A percentile compares a stretch with the other conserved stretches of the same genome.
These are phyloP conservation scores for Drosophila algonquin DNA, from an alignment of 2,888 invertebrate species.

Conservation along the genomic window DNA sequence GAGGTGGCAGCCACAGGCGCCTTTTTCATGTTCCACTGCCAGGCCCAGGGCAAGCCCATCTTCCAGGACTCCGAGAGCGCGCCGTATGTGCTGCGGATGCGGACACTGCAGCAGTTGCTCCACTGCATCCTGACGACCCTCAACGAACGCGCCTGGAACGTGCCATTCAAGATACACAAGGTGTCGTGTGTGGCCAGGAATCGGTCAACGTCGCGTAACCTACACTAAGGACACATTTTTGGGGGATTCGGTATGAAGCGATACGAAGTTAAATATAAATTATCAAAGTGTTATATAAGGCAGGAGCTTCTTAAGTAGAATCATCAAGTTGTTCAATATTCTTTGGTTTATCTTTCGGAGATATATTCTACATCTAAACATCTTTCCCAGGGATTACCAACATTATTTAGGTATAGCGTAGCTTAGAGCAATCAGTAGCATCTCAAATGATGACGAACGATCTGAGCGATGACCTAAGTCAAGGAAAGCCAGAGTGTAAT, in stretches of 20 bases:
- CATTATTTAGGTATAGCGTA: too few species aligned
- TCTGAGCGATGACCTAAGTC: background rate
- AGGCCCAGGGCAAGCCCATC: slow-evolving; percentile 86
- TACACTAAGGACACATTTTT: background rate
- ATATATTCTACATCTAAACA: too few species aligned
- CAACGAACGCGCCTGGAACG: slow-evolving; percentile 85
- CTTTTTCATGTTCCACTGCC: slow-evolving; percentile 88
- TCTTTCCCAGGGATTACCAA: too few species aligned
- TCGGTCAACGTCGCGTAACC: background rate
- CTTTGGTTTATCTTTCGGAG: too few species aligned
- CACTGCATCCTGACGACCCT: slow-evolving; percentile 87
- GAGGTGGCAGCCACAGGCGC: slow-evolving; percentile 84
- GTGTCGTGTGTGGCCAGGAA: slow-evolving; percentile 47
- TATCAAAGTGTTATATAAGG: background rate
- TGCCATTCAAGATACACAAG: slow-evolving; percentile 85
- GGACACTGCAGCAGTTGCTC: slow-evolving; percentile 86
- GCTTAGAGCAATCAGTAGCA: too few species aligned
- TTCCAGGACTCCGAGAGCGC: slow-evolving; percentile 86
- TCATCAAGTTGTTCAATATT: background rate
- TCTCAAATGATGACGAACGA: background rate
- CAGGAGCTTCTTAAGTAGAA: too few species aligned
- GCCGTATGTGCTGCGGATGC: slow-evolving; percentile 86
- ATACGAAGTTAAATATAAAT: background rate
- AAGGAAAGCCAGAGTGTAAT: background rate
- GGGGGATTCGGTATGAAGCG: background rate